A percentile compares a stretch with the other conserved stretches of the same genome.
phyloP scores from a whole-genome alignment of 2,797 vertebrate genomes.

The Austrolebias charrua region DNA sequence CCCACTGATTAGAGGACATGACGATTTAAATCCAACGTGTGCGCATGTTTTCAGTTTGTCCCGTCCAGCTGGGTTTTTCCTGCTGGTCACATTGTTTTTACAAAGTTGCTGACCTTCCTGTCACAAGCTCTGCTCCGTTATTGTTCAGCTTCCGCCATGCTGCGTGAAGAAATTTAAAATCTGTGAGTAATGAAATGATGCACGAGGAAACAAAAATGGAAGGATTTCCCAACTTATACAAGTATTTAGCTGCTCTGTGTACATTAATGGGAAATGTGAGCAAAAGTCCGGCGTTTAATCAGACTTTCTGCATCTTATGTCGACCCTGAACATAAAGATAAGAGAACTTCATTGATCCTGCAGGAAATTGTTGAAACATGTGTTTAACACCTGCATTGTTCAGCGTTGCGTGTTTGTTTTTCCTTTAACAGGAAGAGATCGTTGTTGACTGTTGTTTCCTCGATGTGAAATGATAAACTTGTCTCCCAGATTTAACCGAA shows the following conservation, averaged over 20 bases:
- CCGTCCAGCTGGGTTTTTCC: conserved; percentile 27
- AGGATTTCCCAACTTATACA: conserved; percentile 31
- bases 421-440: conserved; percentile 56
- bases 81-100: conserved; percentile 16
- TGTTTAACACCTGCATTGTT: conserved; percentile 39
- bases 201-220: background rate
- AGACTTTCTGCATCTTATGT: too few relatives aligned
- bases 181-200: conserved; percentile 1
- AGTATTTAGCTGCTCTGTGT: background rate
- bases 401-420: conserved; percentile 1
- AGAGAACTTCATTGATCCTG: too few relatives aligned
- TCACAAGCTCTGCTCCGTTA: conserved; percentile 29
- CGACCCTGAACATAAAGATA: too few relatives aligned
- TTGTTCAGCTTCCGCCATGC: conserved; percentile 3
- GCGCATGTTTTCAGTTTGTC: conserved; percentile 4
- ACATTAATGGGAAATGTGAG: too few relatives aligned
- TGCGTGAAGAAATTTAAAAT: conserved; percentile 7
- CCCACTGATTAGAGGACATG: background rate
- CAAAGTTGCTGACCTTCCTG: conserved; percentile 41
- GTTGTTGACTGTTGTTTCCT: conserved; percentile 50
- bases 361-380: background rate
- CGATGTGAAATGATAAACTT: conserved; percentile 13
- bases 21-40: background rate
- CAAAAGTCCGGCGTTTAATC: too few relatives aligned
- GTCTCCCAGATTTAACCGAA: conserved; percentile 2